These are phyloP conservation scores for Biston betularia DNA, from an alignment of 2,888 invertebrate genomes.

Conservation along the genomic window DNA sequence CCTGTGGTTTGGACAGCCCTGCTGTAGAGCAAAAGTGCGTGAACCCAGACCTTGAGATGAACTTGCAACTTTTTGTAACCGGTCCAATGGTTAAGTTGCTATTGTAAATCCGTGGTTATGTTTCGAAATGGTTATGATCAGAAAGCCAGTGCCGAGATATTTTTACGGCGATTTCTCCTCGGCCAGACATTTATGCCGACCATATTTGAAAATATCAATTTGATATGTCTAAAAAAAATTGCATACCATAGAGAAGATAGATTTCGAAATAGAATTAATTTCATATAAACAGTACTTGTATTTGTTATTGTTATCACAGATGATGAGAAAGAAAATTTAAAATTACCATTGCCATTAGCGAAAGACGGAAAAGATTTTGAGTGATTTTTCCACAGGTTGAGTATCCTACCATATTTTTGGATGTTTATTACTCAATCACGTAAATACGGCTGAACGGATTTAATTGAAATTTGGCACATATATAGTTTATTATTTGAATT, in stretches of 20 bases:
- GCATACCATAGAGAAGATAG: not conserved
- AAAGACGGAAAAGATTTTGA: no score
- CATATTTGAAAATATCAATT: not conserved
- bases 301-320: not conserved
- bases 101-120: constrained; percentile 25
- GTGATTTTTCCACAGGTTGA: no score
- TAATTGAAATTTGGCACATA: no score
- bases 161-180: constrained; percentile 20
- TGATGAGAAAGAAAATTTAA: no score
- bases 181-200: constrained; percentile 3
- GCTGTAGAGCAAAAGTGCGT: constrained; percentile 32
- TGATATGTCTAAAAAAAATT: not conserved
- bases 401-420: no score
- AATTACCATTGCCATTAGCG: no score
- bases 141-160: constrained; percentile 18
- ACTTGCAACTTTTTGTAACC: constrained; percentile 33
- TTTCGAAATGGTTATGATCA: constrained; percentile 30
- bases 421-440: no score
- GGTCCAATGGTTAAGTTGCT: constrained; percentile 25
- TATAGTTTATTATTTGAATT: no score
- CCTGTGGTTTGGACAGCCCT: no score
- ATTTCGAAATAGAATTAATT: no score
- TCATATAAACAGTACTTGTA: no score
- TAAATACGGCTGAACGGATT: no score
- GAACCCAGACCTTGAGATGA: constrained; percentile 36